A percentile compares a stretch with the other conserved stretches of the same genome.
Evolutionary conservation across 2,113 vertebrate species (phyloP).

Genomic region (Cygnus atratus): DNA sequence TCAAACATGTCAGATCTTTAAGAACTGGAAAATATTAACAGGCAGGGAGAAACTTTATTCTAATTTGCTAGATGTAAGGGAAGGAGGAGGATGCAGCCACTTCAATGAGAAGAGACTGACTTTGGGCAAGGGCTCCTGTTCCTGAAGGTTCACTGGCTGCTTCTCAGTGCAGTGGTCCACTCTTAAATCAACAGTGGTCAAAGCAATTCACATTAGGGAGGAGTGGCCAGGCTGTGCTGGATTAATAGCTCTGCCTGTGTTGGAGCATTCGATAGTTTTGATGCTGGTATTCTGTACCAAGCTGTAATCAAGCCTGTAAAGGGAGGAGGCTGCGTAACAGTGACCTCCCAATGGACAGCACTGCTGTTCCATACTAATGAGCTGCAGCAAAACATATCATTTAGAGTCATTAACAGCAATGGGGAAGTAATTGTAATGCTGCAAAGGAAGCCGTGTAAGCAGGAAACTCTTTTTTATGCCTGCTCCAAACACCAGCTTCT

Average conservation of each 20-base stretch:
- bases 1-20: constrained; percentile 35
- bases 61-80: not conserved
- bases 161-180: not conserved
- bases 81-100: not conserved
- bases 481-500: not conserved
- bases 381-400: not conserved
- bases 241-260: rapidly evolving
- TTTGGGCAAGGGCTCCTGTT: not conserved
- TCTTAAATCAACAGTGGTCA: not conserved
- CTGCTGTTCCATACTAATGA: not conserved
- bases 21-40: constrained; percentile 31
- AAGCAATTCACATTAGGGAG: rapidly evolving
- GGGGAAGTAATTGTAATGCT: not conserved
- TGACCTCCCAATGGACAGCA: not conserved
- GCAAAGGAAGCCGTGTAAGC: not conserved
- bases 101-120: not conserved
- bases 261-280: rapidly evolving
- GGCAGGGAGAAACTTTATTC: constrained; percentile 27
- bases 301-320: not conserved
- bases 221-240: not conserved
- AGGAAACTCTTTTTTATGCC: not conserved
- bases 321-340: not conserved
- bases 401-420: not conserved
- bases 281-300: not conserved
- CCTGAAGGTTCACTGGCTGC: not conserved